Percentiles rank a stretch among this genome's conserved stretches.
Conservation (phyloP, 1,140 invertebrate genomes). For the Psix sp. region DNA sequence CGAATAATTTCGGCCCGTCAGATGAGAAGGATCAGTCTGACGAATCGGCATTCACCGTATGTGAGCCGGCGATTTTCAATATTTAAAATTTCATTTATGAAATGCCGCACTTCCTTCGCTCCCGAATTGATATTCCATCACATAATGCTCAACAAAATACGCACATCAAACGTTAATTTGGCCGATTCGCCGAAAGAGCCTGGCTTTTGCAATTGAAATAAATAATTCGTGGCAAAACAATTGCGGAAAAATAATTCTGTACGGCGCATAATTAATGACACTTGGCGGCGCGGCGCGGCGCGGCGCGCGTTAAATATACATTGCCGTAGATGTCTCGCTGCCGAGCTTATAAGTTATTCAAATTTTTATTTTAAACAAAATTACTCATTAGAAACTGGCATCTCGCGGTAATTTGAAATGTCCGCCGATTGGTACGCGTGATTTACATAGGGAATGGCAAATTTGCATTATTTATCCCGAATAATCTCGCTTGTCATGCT, state of each 20-base stretch:
- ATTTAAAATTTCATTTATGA: slow-evolving; percentile 66
- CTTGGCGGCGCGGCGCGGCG: slow-evolving; percentile 8
- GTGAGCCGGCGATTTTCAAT: slow-evolving; percentile 61
- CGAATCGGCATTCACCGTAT: slow-evolving; percentile 30
- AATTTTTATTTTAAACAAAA: slow-evolving; percentile 49
- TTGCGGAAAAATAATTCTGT: slow-evolving; percentile 13
- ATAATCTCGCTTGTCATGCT: slow-evolving; percentile 50
- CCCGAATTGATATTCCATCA: slow-evolving; percentile 47
- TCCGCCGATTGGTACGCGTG: slow-evolving; percentile 38
- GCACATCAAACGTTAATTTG: slow-evolving; percentile 1
- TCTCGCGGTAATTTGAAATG: slow-evolving; percentile 42
- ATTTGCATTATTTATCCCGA: slow-evolving; percentile 56
- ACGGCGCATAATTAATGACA: slow-evolving; percentile 24
- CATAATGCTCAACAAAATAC: slow-evolving; percentile 6
- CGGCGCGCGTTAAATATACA: slow-evolving; percentile 36
- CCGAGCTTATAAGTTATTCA: slow-evolving; percentile 32
- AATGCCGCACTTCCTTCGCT: slow-evolving; percentile 55
- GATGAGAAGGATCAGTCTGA: slow-evolving; percentile 41
- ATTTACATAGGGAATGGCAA: slow-evolving; percentile 49
- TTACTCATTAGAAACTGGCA: slow-evolving; percentile 38
- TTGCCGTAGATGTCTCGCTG: slow-evolving; percentile 38
- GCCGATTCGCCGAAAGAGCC: neutral
- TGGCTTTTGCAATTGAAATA: slow-evolving; percentile 5
- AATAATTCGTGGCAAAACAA: slow-evolving; percentile 22
- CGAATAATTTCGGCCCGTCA: slow-evolving; percentile 57